Conservation (phyloP, 2,113 vertebrate species). For the Athene cunicularia region DNA sequence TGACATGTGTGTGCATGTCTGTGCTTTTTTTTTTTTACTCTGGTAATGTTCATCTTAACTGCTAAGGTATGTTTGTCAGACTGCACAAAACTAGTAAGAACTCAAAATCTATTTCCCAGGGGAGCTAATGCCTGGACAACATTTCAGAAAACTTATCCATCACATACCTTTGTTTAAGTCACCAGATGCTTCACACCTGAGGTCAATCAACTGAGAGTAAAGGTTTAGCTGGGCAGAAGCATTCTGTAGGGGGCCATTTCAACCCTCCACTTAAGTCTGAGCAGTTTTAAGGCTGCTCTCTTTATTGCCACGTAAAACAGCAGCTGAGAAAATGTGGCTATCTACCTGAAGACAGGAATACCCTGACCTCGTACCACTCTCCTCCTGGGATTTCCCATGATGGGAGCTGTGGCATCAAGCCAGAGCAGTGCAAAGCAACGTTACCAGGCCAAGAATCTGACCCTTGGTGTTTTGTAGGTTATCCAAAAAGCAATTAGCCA, state of each 20-base stretch:
- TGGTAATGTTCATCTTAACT: background rate
- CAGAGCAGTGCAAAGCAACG: fast-evolving
- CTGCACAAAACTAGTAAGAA: background rate
- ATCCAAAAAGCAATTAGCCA: constrained; percentile 43
- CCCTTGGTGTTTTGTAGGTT: constrained; percentile 8
- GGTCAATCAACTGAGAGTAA: background rate
- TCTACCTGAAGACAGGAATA: background rate
- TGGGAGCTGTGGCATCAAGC: fast-evolving
- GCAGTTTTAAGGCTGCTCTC: background rate
- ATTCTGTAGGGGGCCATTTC: background rate
- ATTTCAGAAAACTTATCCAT: background rate
- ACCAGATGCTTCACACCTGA: background rate
- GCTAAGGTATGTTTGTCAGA: background rate
- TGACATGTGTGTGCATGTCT: fast-evolving
- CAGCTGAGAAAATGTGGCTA: background rate
- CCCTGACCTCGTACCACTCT: fast-evolving
- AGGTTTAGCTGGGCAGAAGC: background rate
- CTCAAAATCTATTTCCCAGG: background rate
- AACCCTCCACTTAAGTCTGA: background rate
- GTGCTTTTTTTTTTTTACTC: background rate
- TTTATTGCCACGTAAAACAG: background rate
- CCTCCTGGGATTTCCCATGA: background rate
- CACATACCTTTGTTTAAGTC: background rate
- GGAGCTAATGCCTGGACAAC: background rate
- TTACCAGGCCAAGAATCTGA: background rate